These are phyloP conservation scores for Parapsyche elsis DNA, from an alignment of 1,140 invertebrate genomes.

Conservation along the genomic window DNA sequence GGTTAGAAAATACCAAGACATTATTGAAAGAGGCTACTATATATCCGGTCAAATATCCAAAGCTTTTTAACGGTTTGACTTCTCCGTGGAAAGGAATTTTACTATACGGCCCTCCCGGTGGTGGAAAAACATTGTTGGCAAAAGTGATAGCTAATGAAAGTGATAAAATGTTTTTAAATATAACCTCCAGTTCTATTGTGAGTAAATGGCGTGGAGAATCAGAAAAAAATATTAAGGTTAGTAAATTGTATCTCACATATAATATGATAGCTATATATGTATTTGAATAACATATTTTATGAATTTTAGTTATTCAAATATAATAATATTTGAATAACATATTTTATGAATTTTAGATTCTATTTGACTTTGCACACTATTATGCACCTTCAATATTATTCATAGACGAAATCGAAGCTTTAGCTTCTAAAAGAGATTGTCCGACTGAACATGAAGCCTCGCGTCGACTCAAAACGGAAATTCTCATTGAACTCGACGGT, in stretches of 20 bases:
- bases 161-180: constrained; percentile 88
- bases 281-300: too few species aligned
- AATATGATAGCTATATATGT: too few species aligned
- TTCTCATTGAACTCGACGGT: constrained; percentile 94
- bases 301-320: too few species aligned
- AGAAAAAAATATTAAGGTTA: constrained; percentile 88
- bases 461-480: constrained; percentile 89
- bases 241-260: constrained; percentile 55
- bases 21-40: constrained; percentile 90
- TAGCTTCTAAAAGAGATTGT: constrained; percentile 78
- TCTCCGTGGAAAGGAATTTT: constrained; percentile 87
- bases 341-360: constrained; percentile 71
- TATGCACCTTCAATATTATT: constrained; percentile 95
- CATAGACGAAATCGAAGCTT: constrained; percentile 95
- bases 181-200: constrained; percentile 87
- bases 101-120: constrained; percentile 87
- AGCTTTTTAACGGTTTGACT: constrained; percentile 82
- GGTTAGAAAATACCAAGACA: constrained; percentile 82
- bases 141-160: constrained; percentile 89
- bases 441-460: constrained; percentile 91
- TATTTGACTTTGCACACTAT: constrained; percentile 90
- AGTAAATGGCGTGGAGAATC: constrained; percentile 97
- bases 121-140: constrained; percentile 89
- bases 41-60: constrained; percentile 87
- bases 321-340: neutral